Evolutionary conservation across 2,113 vertebrate species (phyloP).

Genomic region (Australoheros scitulus): DNA sequence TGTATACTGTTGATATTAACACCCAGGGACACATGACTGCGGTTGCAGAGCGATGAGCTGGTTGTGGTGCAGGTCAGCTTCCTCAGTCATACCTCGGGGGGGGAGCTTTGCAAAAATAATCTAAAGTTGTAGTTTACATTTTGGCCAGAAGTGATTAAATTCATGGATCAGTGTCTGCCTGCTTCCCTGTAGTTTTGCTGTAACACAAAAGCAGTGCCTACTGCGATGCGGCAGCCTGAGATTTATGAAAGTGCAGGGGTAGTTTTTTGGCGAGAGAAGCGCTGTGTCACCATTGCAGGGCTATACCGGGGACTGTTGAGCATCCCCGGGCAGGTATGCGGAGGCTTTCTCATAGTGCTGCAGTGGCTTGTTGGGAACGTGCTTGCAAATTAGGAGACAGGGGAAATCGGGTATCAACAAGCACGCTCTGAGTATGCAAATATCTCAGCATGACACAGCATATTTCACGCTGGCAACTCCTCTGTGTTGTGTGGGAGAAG

Average conservation of each 20-base stretch:
- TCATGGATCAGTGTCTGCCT: conserved; percentile 1
- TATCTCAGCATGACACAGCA: conserved; percentile 44
- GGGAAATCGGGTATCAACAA: conserved; percentile 13
- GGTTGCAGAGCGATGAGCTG: conserved; percentile 9
- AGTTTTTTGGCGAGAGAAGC: conserved; percentile 52
- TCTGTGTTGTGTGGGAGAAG: not conserved
- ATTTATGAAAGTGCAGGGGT: conserved; percentile 65
- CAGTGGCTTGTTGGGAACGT: conserved; percentile 22
- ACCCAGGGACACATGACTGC: conserved; percentile 18
- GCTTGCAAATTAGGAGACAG: conserved; percentile 7
- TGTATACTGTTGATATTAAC: conserved; percentile 39
- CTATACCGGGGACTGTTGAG: conserved; percentile 30
- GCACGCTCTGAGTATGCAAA: conserved; percentile 22
- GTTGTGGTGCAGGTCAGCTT: not conserved
- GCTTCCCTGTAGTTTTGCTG: conserved; percentile 14
- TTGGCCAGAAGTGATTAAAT: conserved; percentile 24
- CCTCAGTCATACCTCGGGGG: not conserved
- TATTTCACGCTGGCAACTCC: not conserved
- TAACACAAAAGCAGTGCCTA: not conserved
- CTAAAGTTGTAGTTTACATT: not conserved
- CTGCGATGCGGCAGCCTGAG: conserved; percentile 51
- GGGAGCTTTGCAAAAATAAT: conserved; percentile 8
- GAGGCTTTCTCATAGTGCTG: conserved; percentile 19
- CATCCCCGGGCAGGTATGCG: conserved; percentile 36
- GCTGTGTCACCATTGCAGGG: conserved; percentile 69